Conservation (phyloP, 2,797 vertebrate genomes). For the Craterocephalus amniculus region DNA sequence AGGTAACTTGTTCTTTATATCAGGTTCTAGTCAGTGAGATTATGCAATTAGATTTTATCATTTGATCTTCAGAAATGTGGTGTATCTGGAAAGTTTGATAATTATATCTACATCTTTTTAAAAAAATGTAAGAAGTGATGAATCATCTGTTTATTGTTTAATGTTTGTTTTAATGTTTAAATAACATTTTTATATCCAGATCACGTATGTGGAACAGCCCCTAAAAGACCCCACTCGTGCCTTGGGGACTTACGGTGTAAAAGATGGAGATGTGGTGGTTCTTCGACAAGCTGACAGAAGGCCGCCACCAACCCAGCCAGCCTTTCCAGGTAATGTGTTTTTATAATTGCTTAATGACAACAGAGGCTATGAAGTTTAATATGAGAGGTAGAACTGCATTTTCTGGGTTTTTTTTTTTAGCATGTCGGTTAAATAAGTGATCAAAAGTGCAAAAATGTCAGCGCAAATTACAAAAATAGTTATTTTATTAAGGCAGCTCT, state of each 20-base stretch:
- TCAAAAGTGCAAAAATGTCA: no score
- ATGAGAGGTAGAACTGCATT: no score
- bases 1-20: not conserved
- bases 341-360: no score
- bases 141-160: not conserved
- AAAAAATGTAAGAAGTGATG: not conserved
- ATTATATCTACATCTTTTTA: not conserved
- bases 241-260: constrained; percentile 93
- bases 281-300: constrained; percentile 89
- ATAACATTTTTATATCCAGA: constrained; percentile 73
- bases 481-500: not conserved
- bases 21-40: not conserved
- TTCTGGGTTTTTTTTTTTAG: no score
- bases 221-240: constrained; percentile 93
- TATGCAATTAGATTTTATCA: not conserved
- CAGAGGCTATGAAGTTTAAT: no score
- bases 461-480: no score
- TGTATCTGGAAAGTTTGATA: not conserved
- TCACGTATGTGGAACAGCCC: constrained; percentile 91
- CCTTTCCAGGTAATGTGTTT: constrained; percentile 79
- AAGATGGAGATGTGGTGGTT: constrained; percentile 96
- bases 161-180: not conserved
- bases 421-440: no score
- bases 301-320: constrained; percentile 80
- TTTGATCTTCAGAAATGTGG: not conserved